Conservation (phyloP, 2,113 vertebrate species). For the Pachypanchax playfairii region DNA sequence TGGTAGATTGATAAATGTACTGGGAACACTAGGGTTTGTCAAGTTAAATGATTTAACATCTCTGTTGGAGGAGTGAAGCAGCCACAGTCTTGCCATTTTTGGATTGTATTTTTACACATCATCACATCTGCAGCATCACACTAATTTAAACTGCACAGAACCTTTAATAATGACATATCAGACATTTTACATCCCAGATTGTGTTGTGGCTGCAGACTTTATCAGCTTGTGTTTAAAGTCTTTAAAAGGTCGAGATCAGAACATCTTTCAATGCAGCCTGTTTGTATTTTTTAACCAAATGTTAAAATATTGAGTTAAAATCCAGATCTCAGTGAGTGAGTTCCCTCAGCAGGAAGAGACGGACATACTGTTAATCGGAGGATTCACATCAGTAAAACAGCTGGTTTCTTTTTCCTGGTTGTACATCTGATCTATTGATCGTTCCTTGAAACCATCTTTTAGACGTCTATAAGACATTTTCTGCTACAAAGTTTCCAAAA, state of each 20-base stretch:
- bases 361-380: conserved; percentile 32
- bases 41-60: conserved; percentile 42
- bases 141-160: conserved; percentile 4
- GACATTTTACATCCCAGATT: background rate
- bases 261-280: too few relatives aligned
- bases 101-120: conserved; percentile 15
- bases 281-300: conserved; percentile 18
- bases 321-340: conserved; percentile 34
- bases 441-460: conserved; percentile 1
- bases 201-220: conserved; percentile 19
- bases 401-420: conserved; percentile 9
- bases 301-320: conserved; percentile 35
- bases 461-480: conserved; percentile 5
- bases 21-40: conserved; percentile 39
- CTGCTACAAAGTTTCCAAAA: background rate
- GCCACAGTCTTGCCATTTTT: conserved; percentile 51
- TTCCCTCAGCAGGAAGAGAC: too few relatives aligned
- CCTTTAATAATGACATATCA: conserved; percentile 7
- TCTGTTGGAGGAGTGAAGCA: conserved; percentile 35
- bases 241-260: too few relatives aligned
- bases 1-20: too few relatives aligned
- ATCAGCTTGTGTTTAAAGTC: conserved; percentile 23
- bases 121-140: conserved; percentile 30
- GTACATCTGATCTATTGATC: conserved; percentile 5
- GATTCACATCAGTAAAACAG: conserved; percentile 35